Percentiles rank a stretch among this genome's conserved stretches.
Evolutionary conservation across 2,797 vertebrate species (phyloP).

Genomic region (Onychomys leucogaster): DNA sequence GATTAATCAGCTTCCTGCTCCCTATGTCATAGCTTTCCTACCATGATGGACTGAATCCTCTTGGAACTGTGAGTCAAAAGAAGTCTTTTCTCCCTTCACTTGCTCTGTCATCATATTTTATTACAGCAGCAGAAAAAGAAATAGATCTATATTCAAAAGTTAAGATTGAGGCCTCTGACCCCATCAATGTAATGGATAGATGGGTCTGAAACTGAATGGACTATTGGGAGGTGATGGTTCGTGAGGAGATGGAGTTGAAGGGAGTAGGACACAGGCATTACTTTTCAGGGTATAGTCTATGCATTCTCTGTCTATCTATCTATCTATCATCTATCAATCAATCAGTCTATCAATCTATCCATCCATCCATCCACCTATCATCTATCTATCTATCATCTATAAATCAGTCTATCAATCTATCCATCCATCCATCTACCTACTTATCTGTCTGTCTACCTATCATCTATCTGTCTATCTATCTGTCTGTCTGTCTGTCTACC

Average conservation of each 20-base stretch:
- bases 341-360: neutral
- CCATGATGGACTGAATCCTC: neutral
- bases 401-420: neutral
- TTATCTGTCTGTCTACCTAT: neutral
- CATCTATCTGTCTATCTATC: neutral
- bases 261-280: neutral
- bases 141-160: neutral
- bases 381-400: neutral
- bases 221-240: neutral
- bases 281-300: neutral
- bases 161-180: neutral
- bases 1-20: neutral
- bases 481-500: neutral
- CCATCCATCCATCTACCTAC: neutral
- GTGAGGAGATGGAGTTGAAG: neutral
- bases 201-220: neutral
- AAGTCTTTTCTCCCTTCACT: too few species aligned
- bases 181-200: too few species aligned
- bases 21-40: too few species aligned
- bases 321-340: neutral
- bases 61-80: neutral
- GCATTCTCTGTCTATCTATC: neutral
- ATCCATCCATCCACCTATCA: neutral
- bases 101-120: neutral
- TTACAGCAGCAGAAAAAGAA: neutral